Evolutionary conservation across 2,113 vertebrate genomes (phyloP), one percentile per base, ranked within the genome.

Genomic region (Poeciliopsis occidentalis): DNA sequence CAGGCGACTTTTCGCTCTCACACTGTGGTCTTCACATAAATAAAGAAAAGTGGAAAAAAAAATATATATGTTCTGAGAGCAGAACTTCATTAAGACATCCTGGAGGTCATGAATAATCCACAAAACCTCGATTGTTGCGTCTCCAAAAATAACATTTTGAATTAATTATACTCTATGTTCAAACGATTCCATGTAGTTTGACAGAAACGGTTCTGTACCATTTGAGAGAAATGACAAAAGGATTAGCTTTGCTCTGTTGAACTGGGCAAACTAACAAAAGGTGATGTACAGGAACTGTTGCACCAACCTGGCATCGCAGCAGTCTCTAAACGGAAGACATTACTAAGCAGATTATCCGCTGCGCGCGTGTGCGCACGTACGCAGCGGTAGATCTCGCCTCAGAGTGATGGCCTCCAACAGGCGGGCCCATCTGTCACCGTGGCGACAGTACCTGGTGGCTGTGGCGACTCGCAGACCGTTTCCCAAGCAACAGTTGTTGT

Each of bases 401-500:
- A 79, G 92, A 94, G 88, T 76, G 76, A 92, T 80, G 82, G 75
- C 83, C 83, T 94, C 94, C 93, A 89, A 93, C 89, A 89, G 94
- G 84, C 89, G 85, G 85, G 86, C 89, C 95, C 95, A 96, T 96
- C 95, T 96, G 95, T 94, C 92, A 92, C 91, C 73, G 81, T 87
- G 75, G 75, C 60, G 85, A 90, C 85, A 60, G 84, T 69, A 85
- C 89, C 81, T 73, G 80, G 78, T 89, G 88, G 76, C 82, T 74
- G 3, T 69, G 77, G 81, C 80, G 88, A 72, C 80, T 76, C 86
- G 90, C 85, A 91, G 88, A 88, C 85, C 22, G 93, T 93, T 87
- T 92, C 89, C 39, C 78, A 72, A 69, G 90, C 91, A 92, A 91
- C 90, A 12, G 81, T 79, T 79, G 75, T 79, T 76, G 75, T 82